Conservation (phyloP, 2,888 invertebrate species). For the Sturmia bella region DNA sequence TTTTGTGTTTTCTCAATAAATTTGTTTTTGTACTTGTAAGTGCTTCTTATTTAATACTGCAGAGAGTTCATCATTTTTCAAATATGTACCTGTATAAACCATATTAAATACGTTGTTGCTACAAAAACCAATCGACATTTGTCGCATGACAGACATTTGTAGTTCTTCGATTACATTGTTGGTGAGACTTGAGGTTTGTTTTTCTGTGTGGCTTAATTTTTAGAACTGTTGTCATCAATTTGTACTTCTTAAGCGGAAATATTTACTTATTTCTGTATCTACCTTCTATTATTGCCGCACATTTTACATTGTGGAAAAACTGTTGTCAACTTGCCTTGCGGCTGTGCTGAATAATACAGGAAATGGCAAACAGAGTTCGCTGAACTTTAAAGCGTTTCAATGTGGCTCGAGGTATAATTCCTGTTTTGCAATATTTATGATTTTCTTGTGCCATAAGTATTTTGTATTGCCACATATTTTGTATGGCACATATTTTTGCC, state of each 20-base stretch:
- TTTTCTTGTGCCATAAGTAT: no score
- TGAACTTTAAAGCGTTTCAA: conserved; percentile 41
- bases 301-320: neutral
- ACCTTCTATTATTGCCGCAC: neutral
- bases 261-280: conserved; percentile 30
- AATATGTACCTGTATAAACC: conserved; percentile 26
- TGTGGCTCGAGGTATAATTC: neutral
- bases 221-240: conserved; percentile 4
- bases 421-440: no score
- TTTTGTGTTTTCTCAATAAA: no score
- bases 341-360: neutral
- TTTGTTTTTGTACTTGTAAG: no score
- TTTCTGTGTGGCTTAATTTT: neutral
- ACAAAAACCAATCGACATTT: conserved; percentile 26
- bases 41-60: neutral
- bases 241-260: conserved; percentile 4
- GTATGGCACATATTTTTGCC: no score
- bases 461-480: no score
- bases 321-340: conserved; percentile 44
- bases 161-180: neutral
- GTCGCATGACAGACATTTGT: conserved; percentile 1
- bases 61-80: conserved; percentile 21
- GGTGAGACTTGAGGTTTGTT: neutral
- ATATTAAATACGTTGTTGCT: conserved; percentile 8
- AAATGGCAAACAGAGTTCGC: neutral